Evolutionary conservation across 1,140 invertebrate species (phyloP).

Genomic region (Mylabris phalerata): DNA sequence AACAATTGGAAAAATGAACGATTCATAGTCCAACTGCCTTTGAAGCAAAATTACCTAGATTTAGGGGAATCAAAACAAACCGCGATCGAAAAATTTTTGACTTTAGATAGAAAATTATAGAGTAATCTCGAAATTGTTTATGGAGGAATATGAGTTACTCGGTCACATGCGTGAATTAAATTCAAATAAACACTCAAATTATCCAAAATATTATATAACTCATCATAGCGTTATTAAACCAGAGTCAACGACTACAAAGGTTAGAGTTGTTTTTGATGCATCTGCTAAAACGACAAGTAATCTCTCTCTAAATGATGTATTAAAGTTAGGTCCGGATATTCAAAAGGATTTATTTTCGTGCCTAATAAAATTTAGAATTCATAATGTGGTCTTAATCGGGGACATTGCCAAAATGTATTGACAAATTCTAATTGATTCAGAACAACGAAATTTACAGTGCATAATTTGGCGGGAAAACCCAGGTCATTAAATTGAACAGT

Average conservation of each 20-base stretch:
- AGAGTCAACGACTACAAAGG: too few species aligned
- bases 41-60: neutral
- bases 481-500: neutral
- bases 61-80: too few species aligned
- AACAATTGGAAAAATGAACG: too few species aligned
- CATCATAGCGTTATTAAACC: too few species aligned
- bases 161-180: too few species aligned
- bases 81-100: neutral
- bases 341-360: conserved; percentile 37
- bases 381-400: conserved; percentile 25
- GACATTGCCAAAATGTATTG: conserved; percentile 42
- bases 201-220: too few species aligned
- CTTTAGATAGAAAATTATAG: neutral
- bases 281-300: too few species aligned
- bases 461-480: conserved; percentile 39
- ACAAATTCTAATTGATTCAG: conserved; percentile 31
- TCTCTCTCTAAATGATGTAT: too few species aligned
- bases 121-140: neutral
- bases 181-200: too few species aligned
- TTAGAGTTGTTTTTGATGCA: too few species aligned
- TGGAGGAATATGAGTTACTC: too few species aligned
- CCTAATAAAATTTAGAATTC: conserved; percentile 36
- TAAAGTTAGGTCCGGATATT: conserved; percentile 26
- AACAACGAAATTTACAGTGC: conserved; percentile 36
- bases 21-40: conserved; percentile 3